Evolutionary conservation across 37 sponge, comb jelly and placozoan species (phyloP).

Genomic region (Halisarca cf. caerulea): DNA sequence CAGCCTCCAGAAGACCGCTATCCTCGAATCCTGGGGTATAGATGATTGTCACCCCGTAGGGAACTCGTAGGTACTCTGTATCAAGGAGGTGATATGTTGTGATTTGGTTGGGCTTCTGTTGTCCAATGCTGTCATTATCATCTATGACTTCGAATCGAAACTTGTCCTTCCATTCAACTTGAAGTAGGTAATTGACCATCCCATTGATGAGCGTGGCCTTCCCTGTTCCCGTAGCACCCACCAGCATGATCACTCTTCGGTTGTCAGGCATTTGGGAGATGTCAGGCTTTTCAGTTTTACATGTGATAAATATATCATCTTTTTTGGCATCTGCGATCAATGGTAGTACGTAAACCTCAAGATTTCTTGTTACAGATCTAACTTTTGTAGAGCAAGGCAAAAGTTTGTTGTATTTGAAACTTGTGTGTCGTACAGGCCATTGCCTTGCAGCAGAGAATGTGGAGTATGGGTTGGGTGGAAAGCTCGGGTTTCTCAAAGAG

Average conservation of each 20-base stretch:
- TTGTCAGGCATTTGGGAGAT: no score
- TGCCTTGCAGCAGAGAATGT: no score
- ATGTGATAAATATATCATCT: no score
- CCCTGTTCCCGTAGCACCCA: constrained; percentile 81
- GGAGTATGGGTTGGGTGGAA: no score
- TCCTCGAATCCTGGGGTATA: constrained; percentile 54
- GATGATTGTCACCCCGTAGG: constrained; percentile 26
- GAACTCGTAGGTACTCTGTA: neutral
- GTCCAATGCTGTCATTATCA: constrained; percentile 36
- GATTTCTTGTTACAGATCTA: no score
- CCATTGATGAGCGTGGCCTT: constrained; percentile 81
- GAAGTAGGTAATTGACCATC: constrained; percentile 64
- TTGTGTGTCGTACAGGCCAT: no score
- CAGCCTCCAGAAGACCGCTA: constrained; percentile 53
- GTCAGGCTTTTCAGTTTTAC: no score
- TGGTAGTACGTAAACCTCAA: no score
- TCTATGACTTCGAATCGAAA: constrained; percentile 73
- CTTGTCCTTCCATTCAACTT: constrained; percentile 61
- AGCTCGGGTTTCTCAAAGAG: no score
- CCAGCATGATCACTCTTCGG: constrained; percentile 77
- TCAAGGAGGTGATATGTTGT: constrained; percentile 61
- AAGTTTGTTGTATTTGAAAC: no score
- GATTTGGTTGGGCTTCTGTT: constrained; percentile 48
- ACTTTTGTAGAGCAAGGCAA: no score
- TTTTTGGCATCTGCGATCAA: no score